A percentile compares a stretch with the other conserved stretches of the same genome.
Evolutionary conservation across 2,113 vertebrate genomes (phyloP).

Genomic region (Empidonax alnorum): DNA sequence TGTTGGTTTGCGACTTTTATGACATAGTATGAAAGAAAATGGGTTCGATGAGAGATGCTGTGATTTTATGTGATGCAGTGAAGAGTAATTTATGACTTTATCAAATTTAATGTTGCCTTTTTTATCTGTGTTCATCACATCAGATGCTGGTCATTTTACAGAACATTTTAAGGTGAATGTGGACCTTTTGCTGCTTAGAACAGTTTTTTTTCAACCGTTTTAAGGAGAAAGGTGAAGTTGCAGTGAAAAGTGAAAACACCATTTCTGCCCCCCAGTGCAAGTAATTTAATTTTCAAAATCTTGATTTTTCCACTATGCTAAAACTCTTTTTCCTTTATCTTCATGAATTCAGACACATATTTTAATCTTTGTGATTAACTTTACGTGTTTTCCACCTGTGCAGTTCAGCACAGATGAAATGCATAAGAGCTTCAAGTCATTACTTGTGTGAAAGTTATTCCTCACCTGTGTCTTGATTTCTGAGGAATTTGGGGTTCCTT

Average conservation of each 20-base stretch:
- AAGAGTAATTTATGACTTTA: neutral
- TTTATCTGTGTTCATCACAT: neutral
- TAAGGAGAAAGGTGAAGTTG: neutral
- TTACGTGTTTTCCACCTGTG: neutral
- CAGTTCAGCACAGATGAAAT: neutral
- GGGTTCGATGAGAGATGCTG: neutral
- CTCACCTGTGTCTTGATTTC: neutral
- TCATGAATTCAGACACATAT: neutral
- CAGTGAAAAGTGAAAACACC: neutral
- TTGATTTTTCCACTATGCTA: neutral
- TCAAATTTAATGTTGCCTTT: neutral
- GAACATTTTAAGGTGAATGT: neutral
- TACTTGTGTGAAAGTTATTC: neutral
- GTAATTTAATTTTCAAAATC: neutral
- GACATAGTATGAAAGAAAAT: neutral
- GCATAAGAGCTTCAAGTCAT: neutral
- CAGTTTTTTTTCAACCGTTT: neutral
- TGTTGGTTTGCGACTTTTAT: neutral
- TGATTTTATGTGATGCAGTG: neutral
- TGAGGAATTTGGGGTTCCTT: neutral
- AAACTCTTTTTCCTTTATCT: neutral
- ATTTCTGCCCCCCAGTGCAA: neutral
- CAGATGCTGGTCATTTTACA: neutral
- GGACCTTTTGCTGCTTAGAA: neutral
- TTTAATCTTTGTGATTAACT: neutral